phyloP scores from a whole-genome alignment of 1,140 invertebrate genomes.

The Drosophila pandora region DNA sequence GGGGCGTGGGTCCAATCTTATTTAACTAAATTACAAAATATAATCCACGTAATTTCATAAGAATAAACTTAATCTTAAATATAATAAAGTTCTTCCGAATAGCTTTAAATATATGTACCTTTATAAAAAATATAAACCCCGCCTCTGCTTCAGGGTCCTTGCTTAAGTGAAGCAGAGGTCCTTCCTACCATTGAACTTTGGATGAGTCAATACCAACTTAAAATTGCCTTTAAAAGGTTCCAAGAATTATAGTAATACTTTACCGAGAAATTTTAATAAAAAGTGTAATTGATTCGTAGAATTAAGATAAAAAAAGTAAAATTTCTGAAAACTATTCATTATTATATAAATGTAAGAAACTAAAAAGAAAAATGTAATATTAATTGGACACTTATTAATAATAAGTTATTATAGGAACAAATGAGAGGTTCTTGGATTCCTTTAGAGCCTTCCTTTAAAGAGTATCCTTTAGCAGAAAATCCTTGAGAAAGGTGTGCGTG shows the following conservation, averaged over 20 bases:
- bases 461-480: slow-evolving; percentile 5
- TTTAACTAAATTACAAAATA: not conserved
- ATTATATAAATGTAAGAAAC: not conserved
- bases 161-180: not conserved
- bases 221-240: not conserved
- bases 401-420: too few species aligned
- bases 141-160: slow-evolving; percentile 18
- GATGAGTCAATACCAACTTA: slow-evolving; percentile 7
- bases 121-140: not conserved
- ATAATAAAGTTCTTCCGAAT: not conserved
- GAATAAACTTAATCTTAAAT: not conserved
- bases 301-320: not conserved
- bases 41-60: not conserved
- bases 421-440: not conserved
- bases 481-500: slow-evolving; percentile 59
- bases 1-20: not conserved
- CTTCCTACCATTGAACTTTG: not conserved
- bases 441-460: not conserved
- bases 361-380: too few species aligned
- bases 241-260: not conserved
- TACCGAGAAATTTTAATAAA: not conserved
- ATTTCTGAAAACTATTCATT: not conserved
- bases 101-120: not conserved
- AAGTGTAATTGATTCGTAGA: too few species aligned
- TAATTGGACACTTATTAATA: too few species aligned